phyloP scores from a whole-genome alignment of 2,797 vertebrate species.

The Bovichtus diacanthus region DNA sequence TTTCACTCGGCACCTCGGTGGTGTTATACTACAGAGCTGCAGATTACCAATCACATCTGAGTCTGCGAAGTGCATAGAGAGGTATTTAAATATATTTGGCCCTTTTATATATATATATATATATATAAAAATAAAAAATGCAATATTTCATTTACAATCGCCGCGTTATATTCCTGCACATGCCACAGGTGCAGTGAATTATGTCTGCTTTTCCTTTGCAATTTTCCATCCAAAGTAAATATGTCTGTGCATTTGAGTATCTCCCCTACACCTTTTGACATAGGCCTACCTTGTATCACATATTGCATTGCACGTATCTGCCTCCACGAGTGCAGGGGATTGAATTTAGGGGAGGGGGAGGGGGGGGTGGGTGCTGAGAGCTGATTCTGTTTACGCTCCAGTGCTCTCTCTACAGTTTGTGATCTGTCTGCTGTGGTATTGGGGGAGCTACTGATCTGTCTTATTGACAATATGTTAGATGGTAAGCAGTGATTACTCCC shows the following conservation, averaged over 20 bases:
- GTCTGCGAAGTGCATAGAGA: conserved; percentile 24
- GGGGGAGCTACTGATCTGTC: conserved; percentile 60
- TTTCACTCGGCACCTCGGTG: conserved; percentile 29
- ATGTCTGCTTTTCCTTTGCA: conserved; percentile 1
- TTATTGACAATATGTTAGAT: conserved; percentile 81
- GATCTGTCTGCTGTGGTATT: conserved; percentile 63
- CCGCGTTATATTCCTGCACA: background rate
- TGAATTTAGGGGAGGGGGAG: conserved; percentile 47
- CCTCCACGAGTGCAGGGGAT: conserved; percentile 41
- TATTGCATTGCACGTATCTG: conserved; percentile 33
- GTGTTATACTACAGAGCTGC: conserved; percentile 12
- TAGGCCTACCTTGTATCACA: conserved; percentile 22
- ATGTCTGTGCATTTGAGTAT: conserved; percentile 16
- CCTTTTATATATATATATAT: no score
- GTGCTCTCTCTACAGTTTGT: conserved; percentile 63
- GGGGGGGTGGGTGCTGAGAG: conserved; percentile 32
- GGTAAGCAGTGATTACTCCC: conserved; percentile 70
- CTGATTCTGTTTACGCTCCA: conserved; percentile 74
- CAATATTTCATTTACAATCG: background rate
- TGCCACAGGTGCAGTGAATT: conserved; percentile 32
- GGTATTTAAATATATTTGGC: background rate
- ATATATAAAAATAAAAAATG: background rate
- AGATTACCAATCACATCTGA: conserved; percentile 57
- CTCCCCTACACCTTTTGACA: conserved; percentile 33
- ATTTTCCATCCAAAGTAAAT: conserved; percentile 22